These are phyloP conservation scores for Platycercus adscitus DNA, from an alignment of 2,113 vertebrate species.

Conservation along the genomic window DNA sequence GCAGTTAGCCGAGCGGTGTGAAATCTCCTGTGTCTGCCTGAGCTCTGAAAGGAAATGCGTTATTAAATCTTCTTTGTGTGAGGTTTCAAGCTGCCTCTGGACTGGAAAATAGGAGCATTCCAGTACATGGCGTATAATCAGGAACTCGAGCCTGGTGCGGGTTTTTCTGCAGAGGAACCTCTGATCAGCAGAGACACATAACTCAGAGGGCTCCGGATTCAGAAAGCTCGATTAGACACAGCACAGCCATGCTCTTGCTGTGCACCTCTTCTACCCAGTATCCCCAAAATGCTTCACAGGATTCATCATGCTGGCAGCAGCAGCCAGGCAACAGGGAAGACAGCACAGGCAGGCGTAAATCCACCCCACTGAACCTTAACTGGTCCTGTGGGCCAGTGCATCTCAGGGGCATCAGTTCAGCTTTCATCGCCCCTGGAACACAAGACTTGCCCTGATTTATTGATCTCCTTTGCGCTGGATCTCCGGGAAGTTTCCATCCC, in stretches of 20 bases:
- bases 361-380: not conserved
- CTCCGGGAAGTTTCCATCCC: not conserved
- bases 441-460: not conserved
- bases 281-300: not conserved
- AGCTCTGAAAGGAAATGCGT: conserved; percentile 58
- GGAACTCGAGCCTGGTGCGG: not conserved
- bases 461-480: not conserved
- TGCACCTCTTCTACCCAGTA: not conserved
- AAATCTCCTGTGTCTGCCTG: conserved; percentile 53
- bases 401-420: not conserved
- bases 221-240: not conserved
- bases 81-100: conserved; percentile 55
- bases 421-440: not conserved
- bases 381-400: not conserved
- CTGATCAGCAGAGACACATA: not conserved
- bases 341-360: not conserved
- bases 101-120: conserved; percentile 56
- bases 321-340: not conserved
- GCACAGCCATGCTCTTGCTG: not conserved
- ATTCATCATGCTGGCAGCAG: not conserved
- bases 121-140: conserved; percentile 11
- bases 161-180: conserved; percentile 15
- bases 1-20: conserved; percentile 44
- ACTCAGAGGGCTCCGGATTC: not conserved
- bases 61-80: conserved; percentile 64